Percentiles rank a stretch among this genome's conserved stretches.
phyloP scores from a whole-genome alignment of 1,140 invertebrate genomes.

The Arion vulgaris region DNA sequence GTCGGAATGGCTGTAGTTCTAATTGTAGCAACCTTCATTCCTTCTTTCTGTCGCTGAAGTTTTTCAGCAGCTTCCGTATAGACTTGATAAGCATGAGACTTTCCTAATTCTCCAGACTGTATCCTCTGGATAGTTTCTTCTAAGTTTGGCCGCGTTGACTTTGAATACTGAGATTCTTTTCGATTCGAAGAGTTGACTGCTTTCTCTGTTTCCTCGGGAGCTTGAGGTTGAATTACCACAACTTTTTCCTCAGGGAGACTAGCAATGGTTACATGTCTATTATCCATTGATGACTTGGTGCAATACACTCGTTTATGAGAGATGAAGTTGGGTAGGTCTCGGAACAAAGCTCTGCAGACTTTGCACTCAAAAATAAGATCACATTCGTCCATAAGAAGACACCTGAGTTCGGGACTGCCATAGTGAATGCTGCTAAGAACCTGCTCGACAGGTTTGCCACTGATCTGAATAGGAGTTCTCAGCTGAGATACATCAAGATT shows the following conservation, averaged over 20 bases:
- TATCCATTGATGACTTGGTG: slow-evolving; percentile 64
- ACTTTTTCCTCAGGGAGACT: slow-evolving; percentile 47
- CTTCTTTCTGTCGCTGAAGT: slow-evolving; percentile 50
- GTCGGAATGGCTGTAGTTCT: slow-evolving; percentile 50
- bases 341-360: slow-evolving; percentile 86
- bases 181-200: background rate
- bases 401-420: slow-evolving; percentile 72
- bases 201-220: slow-evolving; percentile 46
- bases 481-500: slow-evolving; percentile 25
- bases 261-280: slow-evolving; percentile 13
- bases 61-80: slow-evolving; percentile 59
- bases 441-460: slow-evolving; percentile 59
- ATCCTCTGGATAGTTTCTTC: slow-evolving; percentile 14
- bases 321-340: slow-evolving; percentile 86
- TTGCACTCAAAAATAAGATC: slow-evolving; percentile 88
- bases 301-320: slow-evolving; percentile 88
- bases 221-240: slow-evolving; percentile 59
- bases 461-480: slow-evolving; percentile 55
- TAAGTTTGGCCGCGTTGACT: background rate
- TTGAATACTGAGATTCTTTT: background rate
- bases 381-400: slow-evolving; percentile 83
- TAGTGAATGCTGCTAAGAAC: slow-evolving; percentile 62
- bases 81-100: slow-evolving; percentile 55
- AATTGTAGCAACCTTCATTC: slow-evolving; percentile 38
- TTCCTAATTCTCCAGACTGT: slow-evolving; percentile 42